These are phyloP conservation scores for Mus caroli DNA, from an alignment of 2,797 vertebrate genomes.

Conservation along the genomic window DNA sequence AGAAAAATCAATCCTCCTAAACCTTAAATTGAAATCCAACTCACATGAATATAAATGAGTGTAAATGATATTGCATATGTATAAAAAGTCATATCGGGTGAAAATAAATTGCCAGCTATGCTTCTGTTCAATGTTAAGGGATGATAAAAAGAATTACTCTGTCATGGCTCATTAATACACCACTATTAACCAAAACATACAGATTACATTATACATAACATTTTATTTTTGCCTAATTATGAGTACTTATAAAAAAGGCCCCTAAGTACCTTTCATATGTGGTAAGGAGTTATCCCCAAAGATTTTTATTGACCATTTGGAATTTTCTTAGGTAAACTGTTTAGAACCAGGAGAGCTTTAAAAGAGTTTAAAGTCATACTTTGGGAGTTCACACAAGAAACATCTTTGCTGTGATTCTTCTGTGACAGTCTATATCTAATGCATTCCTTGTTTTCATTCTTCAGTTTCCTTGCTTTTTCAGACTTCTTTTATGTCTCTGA, in stretches of 20 bases:
- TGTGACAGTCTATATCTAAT: background rate
- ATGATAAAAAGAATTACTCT: slow-evolving; percentile 65
- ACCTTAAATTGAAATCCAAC: slow-evolving; percentile 76
- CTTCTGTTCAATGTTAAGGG: slow-evolving; percentile 69
- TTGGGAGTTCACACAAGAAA: slow-evolving; percentile 7
- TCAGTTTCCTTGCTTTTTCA: background rate
- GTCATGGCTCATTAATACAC: slow-evolving; percentile 48
- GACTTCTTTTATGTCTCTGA: background rate
- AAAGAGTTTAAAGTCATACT: slow-evolving; percentile 36
- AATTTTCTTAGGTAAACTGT: slow-evolving; percentile 58
- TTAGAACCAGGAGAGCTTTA: slow-evolving; percentile 31
- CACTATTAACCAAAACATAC: slow-evolving; percentile 60
- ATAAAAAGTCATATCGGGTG: slow-evolving; percentile 72
- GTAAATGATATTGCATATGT: slow-evolving; percentile 76
- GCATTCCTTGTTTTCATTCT: background rate
- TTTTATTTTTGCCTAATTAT: slow-evolving; percentile 68
- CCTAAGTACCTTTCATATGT: slow-evolving; percentile 62
- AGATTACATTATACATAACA: slow-evolving; percentile 59
- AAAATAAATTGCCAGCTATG: slow-evolving; percentile 71
- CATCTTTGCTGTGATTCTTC: slow-evolving; percentile 36
- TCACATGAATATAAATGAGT: slow-evolving; percentile 80
- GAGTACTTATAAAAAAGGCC: slow-evolving; percentile 67
- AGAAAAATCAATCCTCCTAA: slow-evolving; percentile 78
- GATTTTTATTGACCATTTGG: slow-evolving; percentile 51
- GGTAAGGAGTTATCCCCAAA: slow-evolving; percentile 57